These are phyloP conservation scores for Lontra canadensis DNA, from an alignment of 2,113 vertebrate species.

Conservation along the genomic window DNA sequence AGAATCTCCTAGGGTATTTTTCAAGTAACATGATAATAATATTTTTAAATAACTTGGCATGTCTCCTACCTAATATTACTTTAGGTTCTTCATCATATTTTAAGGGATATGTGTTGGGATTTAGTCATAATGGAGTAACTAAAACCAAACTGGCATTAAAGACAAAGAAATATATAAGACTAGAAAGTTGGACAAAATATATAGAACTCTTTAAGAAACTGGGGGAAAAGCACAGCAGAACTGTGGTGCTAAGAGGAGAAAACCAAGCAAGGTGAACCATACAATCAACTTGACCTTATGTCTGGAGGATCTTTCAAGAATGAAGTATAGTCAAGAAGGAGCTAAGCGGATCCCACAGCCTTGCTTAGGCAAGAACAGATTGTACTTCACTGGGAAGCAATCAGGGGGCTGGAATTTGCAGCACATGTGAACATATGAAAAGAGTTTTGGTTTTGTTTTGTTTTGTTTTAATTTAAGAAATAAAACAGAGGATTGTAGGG, in stretches of 20 bases:
- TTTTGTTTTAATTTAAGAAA: not conserved
- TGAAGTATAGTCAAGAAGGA: accelerated
- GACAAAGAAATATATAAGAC: not conserved
- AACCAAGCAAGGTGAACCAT: not conserved
- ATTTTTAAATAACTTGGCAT: not conserved
- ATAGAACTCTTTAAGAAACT: not conserved
- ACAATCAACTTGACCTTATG: not conserved
- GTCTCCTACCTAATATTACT: not conserved
- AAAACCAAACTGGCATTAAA: not conserved
- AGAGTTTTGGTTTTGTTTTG: not conserved
- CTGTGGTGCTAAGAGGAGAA: not conserved
- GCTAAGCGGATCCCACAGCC: accelerated
- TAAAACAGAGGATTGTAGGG: not conserved
- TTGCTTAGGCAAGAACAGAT: not conserved
- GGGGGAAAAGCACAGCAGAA: not conserved
- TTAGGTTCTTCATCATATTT: not conserved
- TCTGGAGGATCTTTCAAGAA: not conserved
- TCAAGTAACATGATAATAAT: not conserved
- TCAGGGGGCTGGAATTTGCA: not conserved
- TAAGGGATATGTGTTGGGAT: not conserved
- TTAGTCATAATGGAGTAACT: not conserved
- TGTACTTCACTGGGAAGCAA: not conserved
- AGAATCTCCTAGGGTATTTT: not conserved
- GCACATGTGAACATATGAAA: not conserved
- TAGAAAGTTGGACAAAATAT: not conserved